Percentiles rank a stretch among this genome's conserved stretches.
Conservation (phyloP, 2,797 vertebrate species). For the Apogon talboti region DNA sequence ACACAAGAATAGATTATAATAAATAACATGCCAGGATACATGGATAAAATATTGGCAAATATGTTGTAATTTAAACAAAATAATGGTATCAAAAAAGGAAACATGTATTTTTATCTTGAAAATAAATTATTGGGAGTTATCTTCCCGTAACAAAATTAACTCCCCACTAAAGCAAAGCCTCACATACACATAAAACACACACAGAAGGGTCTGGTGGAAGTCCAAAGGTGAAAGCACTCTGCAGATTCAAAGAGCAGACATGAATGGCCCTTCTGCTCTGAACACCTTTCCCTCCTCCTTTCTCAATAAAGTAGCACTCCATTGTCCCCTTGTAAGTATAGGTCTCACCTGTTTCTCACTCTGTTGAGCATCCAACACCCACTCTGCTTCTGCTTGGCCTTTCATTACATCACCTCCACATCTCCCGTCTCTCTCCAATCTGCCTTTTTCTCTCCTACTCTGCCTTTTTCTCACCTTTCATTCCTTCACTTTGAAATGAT, state of each 20-base stretch:
- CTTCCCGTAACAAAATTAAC: background rate
- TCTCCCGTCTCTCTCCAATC: constrained; percentile 7
- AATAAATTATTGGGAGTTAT: no score
- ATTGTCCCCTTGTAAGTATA: constrained; percentile 50
- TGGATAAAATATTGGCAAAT: background rate
- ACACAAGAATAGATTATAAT: no score
- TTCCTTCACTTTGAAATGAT: constrained; percentile 40
- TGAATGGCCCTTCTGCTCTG: constrained; percentile 18
- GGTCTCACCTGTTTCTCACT: constrained; percentile 59
- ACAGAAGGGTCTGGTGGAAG: constrained; percentile 7
- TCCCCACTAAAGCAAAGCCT: background rate
- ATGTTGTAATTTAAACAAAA: background rate
- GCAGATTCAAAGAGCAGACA: constrained; percentile 53
- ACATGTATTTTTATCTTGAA: background rate
- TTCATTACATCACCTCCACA: constrained; percentile 39
- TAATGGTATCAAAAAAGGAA: background rate
- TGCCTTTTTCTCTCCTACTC: constrained; percentile 8
- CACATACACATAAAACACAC: constrained; percentile 6
- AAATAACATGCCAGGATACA: background rate
- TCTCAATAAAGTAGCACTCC: constrained; percentile 51
- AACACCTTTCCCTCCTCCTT: constrained; percentile 31
- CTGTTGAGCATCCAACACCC: constrained; percentile 30
- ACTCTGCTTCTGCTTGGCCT: constrained; percentile 37
- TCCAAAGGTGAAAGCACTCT: constrained; percentile 41
- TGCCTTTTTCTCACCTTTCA: constrained; percentile 10